Base-by-base conservation (phyloP, 2,797 vertebrate species). In the Neopelma chrysocephalum region DNA sequence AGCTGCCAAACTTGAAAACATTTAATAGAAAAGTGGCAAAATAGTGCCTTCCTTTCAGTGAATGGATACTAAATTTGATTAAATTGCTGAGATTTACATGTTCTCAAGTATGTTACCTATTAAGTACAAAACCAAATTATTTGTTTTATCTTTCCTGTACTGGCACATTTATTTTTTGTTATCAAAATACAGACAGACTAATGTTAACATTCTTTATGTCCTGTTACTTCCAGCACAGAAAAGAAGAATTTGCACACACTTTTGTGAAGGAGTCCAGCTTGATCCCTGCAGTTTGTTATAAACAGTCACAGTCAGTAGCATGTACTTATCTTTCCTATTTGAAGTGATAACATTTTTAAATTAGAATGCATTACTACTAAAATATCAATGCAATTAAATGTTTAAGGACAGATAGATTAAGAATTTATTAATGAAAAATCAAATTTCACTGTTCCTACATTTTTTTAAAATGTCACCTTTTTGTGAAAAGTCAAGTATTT, bases 261-360 rank as follows among this genome's bases (percentile, higher is more conserved):
- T 51, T 21, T 18, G 25, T 65, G 43, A 85, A 76, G 50, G 48
- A 42, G 12, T 48, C 40, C 36, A 60, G 47, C 54, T 47, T 72
- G 45, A 62, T 58, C 18, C 21, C 51, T 72, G 62, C 31, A 56
- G 69, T 34, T 79, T 64, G 20, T 31, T 62, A 45, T 4, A 45
- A 3, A 50, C 36, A 77, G 53, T 31, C 8, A 61, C 0, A 0
- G 38, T 11, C 0, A 0, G 38, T 11, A 66, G 45, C 29, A 66
- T 22, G 40, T 22, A 62, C 42, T 57, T 51, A 75, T 21, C 43
- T 61, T 66, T 34, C 22, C 20, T 57, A 61, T 50, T 21, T 66
- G 40, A 68, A 85, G 7, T 13, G 12, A 68, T 20, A 15, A 48
- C 14, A 45, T 45, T 57, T 66, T 76, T 76, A 11, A 51, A 51